Base-by-base conservation (phyloP, 2,797 vertebrate genomes). In the Neosilurus hyrtlii region DNA sequence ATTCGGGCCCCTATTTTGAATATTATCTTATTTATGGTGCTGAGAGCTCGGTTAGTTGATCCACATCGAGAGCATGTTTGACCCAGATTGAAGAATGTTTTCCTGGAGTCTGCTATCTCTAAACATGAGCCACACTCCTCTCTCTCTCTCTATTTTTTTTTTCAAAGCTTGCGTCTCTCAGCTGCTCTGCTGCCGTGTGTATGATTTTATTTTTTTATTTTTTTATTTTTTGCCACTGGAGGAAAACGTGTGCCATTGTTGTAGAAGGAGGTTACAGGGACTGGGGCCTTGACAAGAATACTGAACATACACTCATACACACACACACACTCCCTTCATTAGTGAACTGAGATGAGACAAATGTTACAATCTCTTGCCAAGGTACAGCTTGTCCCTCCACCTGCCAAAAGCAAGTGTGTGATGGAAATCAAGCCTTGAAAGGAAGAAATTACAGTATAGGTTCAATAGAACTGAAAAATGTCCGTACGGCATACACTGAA, bases 51-150 rank as follows among this genome's bases (percentile, higher is more conserved):
- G 0, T 18, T 63, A 26, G 59, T 26, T 11, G 59, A 63, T 51
- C 73, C 73, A 61, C 73, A 59, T 9, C 4, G 5, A 3, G 56
- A 59, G 73, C 9, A 20, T 61, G 26, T 61, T 78, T 65, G 43
- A 65, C 76, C 61, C 43, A 78, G 61, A 78, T 78, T 65, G 61
- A 78, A 61, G 61, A 65, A 30, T 65, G 24, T 78, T 78, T 78
- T 65, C 74, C 15, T 24, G 11, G 14, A 78, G n/a, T 63, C 56
- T 24, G 49, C 43, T 78, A 16, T 49, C 30, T 61, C 35, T 24
- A 62, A 62, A 16, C n/a, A 4, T 49, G 37, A 78, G 37, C 37
- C 14, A 62, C 35, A 24, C 35, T 77, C 35, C 59, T 77, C 57
- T 77, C 57, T 37, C 73, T 65, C 20, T 24, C 15, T 51, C 11